Percentiles rank a stretch among this genome's conserved stretches.
phyloP scores from a whole-genome alignment of 2,888 invertebrate genomes.

The Hypsopygia costalis region DNA sequence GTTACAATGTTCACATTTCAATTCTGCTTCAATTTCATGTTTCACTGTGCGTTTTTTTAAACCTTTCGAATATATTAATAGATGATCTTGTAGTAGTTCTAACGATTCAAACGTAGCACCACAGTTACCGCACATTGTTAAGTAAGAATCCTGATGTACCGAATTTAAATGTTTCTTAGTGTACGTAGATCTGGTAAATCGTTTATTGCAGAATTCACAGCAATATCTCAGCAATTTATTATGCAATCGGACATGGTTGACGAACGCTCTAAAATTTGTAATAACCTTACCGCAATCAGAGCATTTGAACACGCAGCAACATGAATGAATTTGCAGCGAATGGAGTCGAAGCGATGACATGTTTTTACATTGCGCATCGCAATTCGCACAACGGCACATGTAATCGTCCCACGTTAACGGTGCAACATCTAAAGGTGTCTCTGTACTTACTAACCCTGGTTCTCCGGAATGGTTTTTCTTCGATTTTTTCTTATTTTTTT shows the following conservation, averaged over 20 bases:
- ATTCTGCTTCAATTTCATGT: slow-evolving; percentile 32
- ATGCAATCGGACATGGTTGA: slow-evolving; percentile 57
- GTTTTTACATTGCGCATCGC: slow-evolving; percentile 64
- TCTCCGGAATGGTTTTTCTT: slow-evolving; percentile 13
- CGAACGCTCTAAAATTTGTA: slow-evolving; percentile 45
- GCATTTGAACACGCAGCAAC: slow-evolving; percentile 63
- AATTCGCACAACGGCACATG: slow-evolving; percentile 58
- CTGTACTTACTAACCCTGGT: slow-evolving; percentile 7
- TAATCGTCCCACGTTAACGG: slow-evolving; percentile 57
- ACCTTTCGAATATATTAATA: slow-evolving; percentile 43
- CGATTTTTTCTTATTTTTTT: slow-evolving; percentile 35
- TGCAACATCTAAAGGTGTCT: slow-evolving; percentile 12
- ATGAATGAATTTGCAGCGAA: slow-evolving; percentile 57
- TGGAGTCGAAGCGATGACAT: slow-evolving; percentile 56
- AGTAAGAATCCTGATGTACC: slow-evolving; percentile 31
- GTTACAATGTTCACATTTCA: slow-evolving; percentile 59
- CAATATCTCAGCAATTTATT: slow-evolving; percentile 52
- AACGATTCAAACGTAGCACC: slow-evolving; percentile 48
- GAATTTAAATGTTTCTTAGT: slow-evolving; percentile 48
- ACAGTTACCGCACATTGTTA: slow-evolving; percentile 51
- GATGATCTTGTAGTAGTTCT: slow-evolving; percentile 55
- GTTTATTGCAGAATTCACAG: slow-evolving; percentile 62
- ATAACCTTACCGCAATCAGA: slow-evolving; percentile 55
- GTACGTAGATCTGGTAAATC: slow-evolving; percentile 36
- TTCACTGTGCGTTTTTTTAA: slow-evolving; percentile 35